Base-by-base conservation (phyloP, 2,888 invertebrate species). In the Trachelus iudaicus region DNA sequence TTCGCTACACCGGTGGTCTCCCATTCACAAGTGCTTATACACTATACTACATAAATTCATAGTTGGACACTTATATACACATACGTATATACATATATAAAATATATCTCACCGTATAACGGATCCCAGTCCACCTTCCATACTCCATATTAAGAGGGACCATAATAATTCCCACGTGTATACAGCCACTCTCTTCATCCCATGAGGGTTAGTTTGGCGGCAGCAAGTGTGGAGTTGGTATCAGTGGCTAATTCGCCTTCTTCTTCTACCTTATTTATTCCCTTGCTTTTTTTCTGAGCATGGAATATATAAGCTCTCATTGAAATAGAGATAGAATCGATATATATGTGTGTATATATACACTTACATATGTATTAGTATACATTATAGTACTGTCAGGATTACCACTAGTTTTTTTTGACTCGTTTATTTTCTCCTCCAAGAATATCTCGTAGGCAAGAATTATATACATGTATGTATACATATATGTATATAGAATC, bases 381-480 rank as follows among this genome's bases (percentile, higher is more conserved):
- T 40, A 15, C 37, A 40, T 40, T 40, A 40, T 40, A 40, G 15
- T 1, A 40, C 37, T 13, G 37, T 40, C 37, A 40, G 37, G 15
- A 40, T 15, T 40, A 40, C 37, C 69, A 69, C 35, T 78, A n/a
- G 69, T n/a, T 78, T 75, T 37, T 40, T 77, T 73, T 81, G 79
- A 78, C 75, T 73, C 76, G 34, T 87, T 89, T 85, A 87, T 88
- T 87, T 86, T 79, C 84, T 85, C 87, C 89, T 87, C 87, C 87
- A 87, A 88, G 88, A 89, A 89, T 89, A 87, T 87, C 84, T 87
- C 86, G 88, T 87, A 87, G 89, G 88, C 89, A 88, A 88, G 87
- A 89, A 91, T 91, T 90, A 88, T 87, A 84, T 82, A 13, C 13
- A 37, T 76, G 23, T 69, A 68, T 75, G 13, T 40, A 40, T 40